Base-by-base conservation (phyloP, 2,888 invertebrate genomes). In the Drosophila neonasuta region DNA sequence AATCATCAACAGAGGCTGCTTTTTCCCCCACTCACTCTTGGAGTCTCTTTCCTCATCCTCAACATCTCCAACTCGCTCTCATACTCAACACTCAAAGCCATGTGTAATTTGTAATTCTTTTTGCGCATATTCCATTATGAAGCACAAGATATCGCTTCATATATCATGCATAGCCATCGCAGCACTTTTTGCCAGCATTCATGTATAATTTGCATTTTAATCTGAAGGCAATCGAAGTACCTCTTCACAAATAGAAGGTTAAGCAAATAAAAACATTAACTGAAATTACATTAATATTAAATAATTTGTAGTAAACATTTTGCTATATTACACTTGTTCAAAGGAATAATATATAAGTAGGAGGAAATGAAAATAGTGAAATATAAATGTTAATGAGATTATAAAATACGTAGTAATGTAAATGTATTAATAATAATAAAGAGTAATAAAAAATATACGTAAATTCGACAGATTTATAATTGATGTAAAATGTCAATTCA, bases 21-120 rank as follows among this genome's bases (percentile, higher is more conserved):
- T 52, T 20, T 20, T 13, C 39, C 17, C 48, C 24, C 24, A 3
- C 30, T 11, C 41, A 30, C 48, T 6, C n/a, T n/a, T 34, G 13
- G 32, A 32, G 13, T 4, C 20, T 17, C 56, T 42, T 11, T 20
- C 41, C 34, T 17, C 24, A 24, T 5, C 6, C 24, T 24, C 24
- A 1, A 24, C 5, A 24, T 10, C 10, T 24, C 24, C 0, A 15
- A 44, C 45, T 10, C 13, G 9, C 45, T 11, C 17, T 32, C 39
- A 7, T 9, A 20, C 11, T n/a, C 42, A 49, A 44, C 39, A 42
- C 49, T 67, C 13, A 32, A 41, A 50, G 46, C 44, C 62, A 65
- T 71, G 54, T 74, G 83, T 74, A 81, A 86, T 81, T 81, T 81
- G 87, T 86, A 79, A 81, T 86, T 79, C 77, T 60, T 73, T 63